Conservation (phyloP, 2,797 vertebrate genomes). For the Choloepus didactylus region DNA sequence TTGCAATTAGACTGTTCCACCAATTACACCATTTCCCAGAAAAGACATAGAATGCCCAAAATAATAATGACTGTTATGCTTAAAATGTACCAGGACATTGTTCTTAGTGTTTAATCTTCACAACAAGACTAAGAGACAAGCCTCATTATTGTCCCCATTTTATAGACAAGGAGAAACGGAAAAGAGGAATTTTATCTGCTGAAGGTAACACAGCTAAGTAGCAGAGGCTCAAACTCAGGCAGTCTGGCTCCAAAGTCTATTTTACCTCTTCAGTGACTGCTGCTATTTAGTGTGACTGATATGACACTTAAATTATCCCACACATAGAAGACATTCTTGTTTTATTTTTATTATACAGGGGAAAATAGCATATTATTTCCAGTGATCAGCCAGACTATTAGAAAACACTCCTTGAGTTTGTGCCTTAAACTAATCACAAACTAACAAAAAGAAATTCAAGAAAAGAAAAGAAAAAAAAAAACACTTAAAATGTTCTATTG, state of each 20-base stretch:
- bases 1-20: background rate
- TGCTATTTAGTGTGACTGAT: background rate
- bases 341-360: constrained; percentile 12
- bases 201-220: background rate
- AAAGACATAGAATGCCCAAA: background rate
- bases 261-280: background rate
- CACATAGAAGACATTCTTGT: background rate
- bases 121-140: background rate
- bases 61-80: background rate
- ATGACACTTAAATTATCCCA: background rate
- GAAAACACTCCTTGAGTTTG: background rate
- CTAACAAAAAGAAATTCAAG: constrained; percentile 31
- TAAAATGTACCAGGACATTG: background rate
- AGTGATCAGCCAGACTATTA: constrained; percentile 20
- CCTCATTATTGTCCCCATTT: background rate
- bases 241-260: background rate
- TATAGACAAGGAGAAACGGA: background rate
- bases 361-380: background rate
- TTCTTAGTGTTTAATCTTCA: background rate
- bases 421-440: constrained; percentile 39
- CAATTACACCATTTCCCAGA: background rate
- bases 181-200: background rate
- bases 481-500: constrained; percentile 41
- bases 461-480: background rate
- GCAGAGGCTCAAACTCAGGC: background rate